These are phyloP conservation scores for Aplocera efformata DNA, from an alignment of 2,888 invertebrate species.

Conservation along the genomic window DNA sequence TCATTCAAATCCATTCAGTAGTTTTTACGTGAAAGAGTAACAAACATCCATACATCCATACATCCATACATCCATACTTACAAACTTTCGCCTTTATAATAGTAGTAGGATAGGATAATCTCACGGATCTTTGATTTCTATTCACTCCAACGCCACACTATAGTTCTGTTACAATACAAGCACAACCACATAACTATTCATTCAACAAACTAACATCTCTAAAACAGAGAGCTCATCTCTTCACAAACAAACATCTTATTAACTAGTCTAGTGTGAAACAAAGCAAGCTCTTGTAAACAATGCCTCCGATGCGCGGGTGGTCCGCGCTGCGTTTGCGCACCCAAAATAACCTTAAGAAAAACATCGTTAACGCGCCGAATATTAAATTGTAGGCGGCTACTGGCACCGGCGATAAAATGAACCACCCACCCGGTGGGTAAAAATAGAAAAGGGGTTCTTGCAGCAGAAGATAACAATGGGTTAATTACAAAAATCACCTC, in stretches of 20 bases:
- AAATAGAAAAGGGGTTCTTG: conserved; percentile 54
- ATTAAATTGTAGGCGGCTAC: conserved; percentile 74
- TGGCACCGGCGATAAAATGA: conserved; percentile 59
- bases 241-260: conserved; percentile 11
- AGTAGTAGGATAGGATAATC: no score
- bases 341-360: conserved; percentile 74
- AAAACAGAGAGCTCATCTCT: background rate
- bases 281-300: conserved; percentile 24
- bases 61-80: no score
- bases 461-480: conserved; percentile 1
- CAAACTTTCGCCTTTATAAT: no score
- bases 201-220: no score
- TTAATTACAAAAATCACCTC: background rate
- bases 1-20: no score
- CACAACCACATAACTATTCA: conserved; percentile 3
- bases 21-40: no score
- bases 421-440: conserved; percentile 68
- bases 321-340: conserved; percentile 51
- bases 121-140: no score
- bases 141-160: conserved; percentile 1
- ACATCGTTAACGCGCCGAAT: conserved; percentile 71
- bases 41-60: no score
- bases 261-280: conserved; percentile 20
- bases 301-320: conserved; percentile 56
- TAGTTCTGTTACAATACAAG: no score